phyloP scores from a whole-genome alignment of 2,797 vertebrate species.

The Sphenodon punctatus region DNA sequence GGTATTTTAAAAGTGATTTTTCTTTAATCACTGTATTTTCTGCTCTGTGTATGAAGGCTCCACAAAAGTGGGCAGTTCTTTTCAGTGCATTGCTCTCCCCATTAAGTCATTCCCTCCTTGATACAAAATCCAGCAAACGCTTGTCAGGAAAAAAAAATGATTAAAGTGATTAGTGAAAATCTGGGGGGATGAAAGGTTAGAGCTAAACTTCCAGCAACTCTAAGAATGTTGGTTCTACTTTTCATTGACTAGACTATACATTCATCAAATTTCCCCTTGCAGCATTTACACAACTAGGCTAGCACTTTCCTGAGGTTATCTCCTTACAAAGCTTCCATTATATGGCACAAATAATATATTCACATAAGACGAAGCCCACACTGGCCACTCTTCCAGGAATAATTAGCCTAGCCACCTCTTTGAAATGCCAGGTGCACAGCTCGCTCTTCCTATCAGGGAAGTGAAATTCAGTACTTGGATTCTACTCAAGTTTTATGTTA shows the following conservation, averaged over 20 bases:
- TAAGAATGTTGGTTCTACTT: not conserved
- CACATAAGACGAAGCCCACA: not conserved
- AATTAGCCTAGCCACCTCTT: constrained; percentile 15
- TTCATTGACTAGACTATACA: not conserved
- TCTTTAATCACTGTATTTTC: not conserved
- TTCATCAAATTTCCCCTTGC: constrained; percentile 25
- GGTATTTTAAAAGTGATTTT: not conserved
- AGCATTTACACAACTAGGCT: not conserved
- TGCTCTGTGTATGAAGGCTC: not conserved
- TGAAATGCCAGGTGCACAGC: constrained; percentile 6
- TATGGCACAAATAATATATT: constrained; percentile 1
- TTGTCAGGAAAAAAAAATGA: not conserved
- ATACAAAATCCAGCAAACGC: not conserved
- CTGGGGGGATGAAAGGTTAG: not conserved
- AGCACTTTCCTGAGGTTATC: not conserved
- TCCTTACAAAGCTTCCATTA: constrained; percentile 13
- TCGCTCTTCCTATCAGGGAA: not conserved
- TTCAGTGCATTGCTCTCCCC: not conserved
- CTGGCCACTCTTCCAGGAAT: not conserved
- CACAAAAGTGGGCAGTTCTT: not conserved
- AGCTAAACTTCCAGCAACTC: not conserved
- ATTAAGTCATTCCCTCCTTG: no score
- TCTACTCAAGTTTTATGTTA: not conserved
- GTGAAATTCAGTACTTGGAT: not conserved
- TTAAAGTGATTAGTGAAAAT: not conserved